These are phyloP conservation scores for Thalassarche chlororhynchos DNA, from an alignment of 2,113 vertebrate species.

Conservation along the genomic window DNA sequence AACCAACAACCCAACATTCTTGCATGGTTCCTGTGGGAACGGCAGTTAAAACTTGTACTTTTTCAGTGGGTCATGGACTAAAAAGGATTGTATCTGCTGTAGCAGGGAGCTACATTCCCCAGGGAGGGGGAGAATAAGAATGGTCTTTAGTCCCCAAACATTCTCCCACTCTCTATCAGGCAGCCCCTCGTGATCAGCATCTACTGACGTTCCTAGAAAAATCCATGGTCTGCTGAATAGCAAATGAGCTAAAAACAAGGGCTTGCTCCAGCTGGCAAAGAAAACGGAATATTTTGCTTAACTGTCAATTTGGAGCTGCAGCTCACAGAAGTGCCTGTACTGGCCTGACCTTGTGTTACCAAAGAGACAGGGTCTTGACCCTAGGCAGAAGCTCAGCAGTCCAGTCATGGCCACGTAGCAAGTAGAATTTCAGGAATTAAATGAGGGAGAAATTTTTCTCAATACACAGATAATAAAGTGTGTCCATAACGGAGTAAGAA, in stretches of 20 bases:
- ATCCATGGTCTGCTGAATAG: not conserved
- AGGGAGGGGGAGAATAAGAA: not conserved
- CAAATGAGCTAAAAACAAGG: conserved; percentile 11
- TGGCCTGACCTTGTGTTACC: not conserved
- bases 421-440: not conserved
- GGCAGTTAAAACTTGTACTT: not conserved
- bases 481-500: accelerated
- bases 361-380: not conserved
- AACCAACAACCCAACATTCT: not conserved
- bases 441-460: not conserved
- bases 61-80: not conserved
- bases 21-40: not conserved
- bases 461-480: not conserved
- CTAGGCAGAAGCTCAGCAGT: not conserved
- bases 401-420: not conserved
- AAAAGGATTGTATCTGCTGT: not conserved
- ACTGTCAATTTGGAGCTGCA: conserved; percentile 4
- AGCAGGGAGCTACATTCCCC: not conserved
- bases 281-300: conserved; percentile 42
- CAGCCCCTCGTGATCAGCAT: conserved; percentile 31
- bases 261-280: conserved; percentile 60
- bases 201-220: conserved; percentile 58
- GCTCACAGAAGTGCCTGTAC: not conserved
- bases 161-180: not conserved
- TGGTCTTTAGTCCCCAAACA: not conserved